Conservation (phyloP, 2,797 vertebrate genomes). For the Staurois parvus region DNA sequence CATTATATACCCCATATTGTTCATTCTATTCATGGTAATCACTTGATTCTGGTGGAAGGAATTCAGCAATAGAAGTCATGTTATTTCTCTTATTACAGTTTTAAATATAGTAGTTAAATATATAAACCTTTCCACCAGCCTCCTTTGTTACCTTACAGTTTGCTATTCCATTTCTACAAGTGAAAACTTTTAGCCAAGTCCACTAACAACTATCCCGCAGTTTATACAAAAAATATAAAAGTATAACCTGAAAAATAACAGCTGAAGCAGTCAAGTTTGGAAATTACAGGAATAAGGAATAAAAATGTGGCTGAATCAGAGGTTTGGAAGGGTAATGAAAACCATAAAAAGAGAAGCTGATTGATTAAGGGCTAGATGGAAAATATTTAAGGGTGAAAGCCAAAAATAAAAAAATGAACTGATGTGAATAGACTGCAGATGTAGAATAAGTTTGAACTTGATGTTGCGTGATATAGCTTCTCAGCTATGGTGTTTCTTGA, state of each 20-base stretch:
- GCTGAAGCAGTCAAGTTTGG: slow-evolving; percentile 43
- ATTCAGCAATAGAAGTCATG: not conserved
- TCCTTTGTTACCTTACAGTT: not conserved
- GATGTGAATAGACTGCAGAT: slow-evolving; percentile 36
- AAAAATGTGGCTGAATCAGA: slow-evolving; percentile 64
- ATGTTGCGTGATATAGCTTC: slow-evolving; percentile 17
- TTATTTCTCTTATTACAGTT: not conserved
- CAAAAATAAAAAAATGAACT: slow-evolving; percentile 14
- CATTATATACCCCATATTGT: not conserved
- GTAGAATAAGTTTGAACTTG: slow-evolving; percentile 12
- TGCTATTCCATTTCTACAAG: not conserved
- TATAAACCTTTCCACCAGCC: not conserved
- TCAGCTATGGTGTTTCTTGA: slow-evolving; percentile 8
- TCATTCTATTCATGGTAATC: too few species aligned
- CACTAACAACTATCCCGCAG: slow-evolving; percentile 6
- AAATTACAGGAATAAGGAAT: slow-evolving; percentile 61
- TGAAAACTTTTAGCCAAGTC: slow-evolving; percentile 10
- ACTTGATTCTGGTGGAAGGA: not conserved
- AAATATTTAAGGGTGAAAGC: slow-evolving; percentile 51
- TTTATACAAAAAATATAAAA: slow-evolving; percentile 5
- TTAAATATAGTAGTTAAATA: too few species aligned
- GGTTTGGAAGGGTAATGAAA: slow-evolving; percentile 61
- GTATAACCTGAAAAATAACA: slow-evolving; percentile 52
- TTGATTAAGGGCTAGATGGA: slow-evolving; percentile 57
- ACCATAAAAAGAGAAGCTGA: slow-evolving; percentile 58